Base-by-base conservation (phyloP, 1,140 invertebrate species). In the Danaus melanippus region DNA sequence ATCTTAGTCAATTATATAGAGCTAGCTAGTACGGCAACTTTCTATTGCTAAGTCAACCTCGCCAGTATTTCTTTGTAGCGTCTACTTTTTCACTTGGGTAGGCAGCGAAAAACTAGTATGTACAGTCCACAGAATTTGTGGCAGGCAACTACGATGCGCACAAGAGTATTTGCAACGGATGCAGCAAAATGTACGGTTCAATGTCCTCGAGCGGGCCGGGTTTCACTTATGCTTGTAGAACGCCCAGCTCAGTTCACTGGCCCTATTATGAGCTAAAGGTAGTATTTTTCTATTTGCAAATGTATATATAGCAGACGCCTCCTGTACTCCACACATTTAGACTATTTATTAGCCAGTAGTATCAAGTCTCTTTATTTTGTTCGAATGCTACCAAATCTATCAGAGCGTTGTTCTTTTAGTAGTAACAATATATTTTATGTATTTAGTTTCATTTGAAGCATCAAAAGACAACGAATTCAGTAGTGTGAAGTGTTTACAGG, bases 171-270 rank as follows among this genome's bases (percentile, higher is more conserved):
- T 83, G 83, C 83, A 86, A 83, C 79, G 81, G 81, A 86, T 86
- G 83, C 83, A 86, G 83, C 76, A 72, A 86, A 86, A 84, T 84
- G 81, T 78, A 76, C 69, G 83, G 83, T 82, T 84, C 83, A 67
- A 75, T 75, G 79, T 84, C 78, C 81, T 77, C 76, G 63, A 76
- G 62, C 69, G 60, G 65, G 72, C 77, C 73, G 68, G 78, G 81
- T 86, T 86, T 86, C 81, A 84, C 83, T 84, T 74, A 74, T 76
- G 74, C 62, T 61, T 67, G 60, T 70, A 68, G 72, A 79, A 60
- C 76, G 72, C 72, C 80, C 72, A 80, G 74, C 76, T 76, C 75
- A 83, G 76, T 82, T 82, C 81, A 78, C 71, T 80, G 77, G 76
- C 76, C 76, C 79, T 81, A 80, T 76, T 79, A 76, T 73, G 65